Conservation (phyloP, 2,797 vertebrate species). For the Parambassis ranga region DNA sequence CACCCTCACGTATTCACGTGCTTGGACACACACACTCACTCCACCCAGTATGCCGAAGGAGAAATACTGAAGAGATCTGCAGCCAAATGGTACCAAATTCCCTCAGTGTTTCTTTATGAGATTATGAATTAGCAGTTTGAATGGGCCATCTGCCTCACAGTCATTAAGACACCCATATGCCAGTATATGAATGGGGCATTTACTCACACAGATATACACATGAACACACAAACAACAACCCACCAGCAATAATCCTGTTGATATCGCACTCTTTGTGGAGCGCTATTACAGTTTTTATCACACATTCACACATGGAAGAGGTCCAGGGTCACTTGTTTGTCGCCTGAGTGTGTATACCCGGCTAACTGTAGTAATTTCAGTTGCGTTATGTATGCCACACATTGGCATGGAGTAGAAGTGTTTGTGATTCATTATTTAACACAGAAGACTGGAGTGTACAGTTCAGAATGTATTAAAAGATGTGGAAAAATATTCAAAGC, state of each 20-base stretch:
- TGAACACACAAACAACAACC: conserved; percentile 20
- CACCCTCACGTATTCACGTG: background rate
- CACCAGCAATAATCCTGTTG: conserved; percentile 37
- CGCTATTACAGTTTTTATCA: conserved; percentile 39
- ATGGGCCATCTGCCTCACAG: conserved; percentile 78
- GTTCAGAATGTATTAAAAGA: conserved; percentile 8
- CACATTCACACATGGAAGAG: conserved; percentile 32
- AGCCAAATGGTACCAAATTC: conserved; percentile 74
- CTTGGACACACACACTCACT: background rate
- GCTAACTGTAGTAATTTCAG: conserved; percentile 4
- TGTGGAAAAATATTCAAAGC: background rate
- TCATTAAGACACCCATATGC: conserved; percentile 73
- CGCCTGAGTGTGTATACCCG: background rate
- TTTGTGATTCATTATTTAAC: conserved; percentile 50
- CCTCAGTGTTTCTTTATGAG: conserved; percentile 76
- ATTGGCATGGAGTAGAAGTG: conserved; percentile 6
- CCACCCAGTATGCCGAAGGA: conserved; percentile 66
- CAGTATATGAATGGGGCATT: conserved; percentile 62
- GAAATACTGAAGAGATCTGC: conserved; percentile 55
- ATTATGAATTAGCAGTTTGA: conserved; percentile 80
- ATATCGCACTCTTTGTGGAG: conserved; percentile 41
- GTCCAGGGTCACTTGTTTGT: conserved; percentile 28
- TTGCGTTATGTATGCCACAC: conserved; percentile 35
- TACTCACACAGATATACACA: conserved; percentile 42
- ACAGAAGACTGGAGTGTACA: conserved; percentile 11